A percentile compares a stretch with the other conserved stretches of the same genome.
Conservation (phyloP, 2,888 invertebrate genomes). For the Peribatodes rhomboidaria region DNA sequence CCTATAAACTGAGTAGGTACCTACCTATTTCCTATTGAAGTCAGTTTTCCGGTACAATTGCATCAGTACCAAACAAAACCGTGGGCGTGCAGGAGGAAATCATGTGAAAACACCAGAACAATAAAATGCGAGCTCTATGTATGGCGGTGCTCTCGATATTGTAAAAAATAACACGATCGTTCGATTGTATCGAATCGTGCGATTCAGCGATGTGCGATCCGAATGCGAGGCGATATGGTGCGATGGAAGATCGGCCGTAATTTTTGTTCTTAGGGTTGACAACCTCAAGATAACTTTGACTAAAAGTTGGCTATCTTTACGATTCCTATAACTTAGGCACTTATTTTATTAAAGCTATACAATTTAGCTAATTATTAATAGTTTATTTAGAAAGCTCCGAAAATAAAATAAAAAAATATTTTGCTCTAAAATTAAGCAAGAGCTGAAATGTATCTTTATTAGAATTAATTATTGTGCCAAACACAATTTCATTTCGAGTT, state of each 20-base stretch:
- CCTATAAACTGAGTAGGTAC: too few relatives aligned
- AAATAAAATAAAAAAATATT: too few relatives aligned
- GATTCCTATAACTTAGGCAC: too few relatives aligned
- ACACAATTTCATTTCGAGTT: too few relatives aligned
- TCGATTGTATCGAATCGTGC: slow-evolving; percentile 66
- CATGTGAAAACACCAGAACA: slow-evolving; percentile 70
- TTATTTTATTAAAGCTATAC: too few relatives aligned
- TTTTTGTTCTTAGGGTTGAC: slow-evolving; percentile 29
- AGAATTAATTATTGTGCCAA: too few relatives aligned
- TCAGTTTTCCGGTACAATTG: slow-evolving; percentile 58
- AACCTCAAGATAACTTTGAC: background rate
- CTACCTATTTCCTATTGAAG: slow-evolving; percentile 51
- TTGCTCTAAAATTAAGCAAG: too few relatives aligned
- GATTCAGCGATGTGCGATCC: slow-evolving; percentile 47
- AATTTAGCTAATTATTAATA: too few relatives aligned
- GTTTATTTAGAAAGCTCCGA: too few relatives aligned
- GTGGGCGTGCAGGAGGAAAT: slow-evolving; percentile 67
- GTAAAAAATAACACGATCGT: slow-evolving; percentile 58
- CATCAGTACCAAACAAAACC: slow-evolving; percentile 60
- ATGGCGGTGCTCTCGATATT: slow-evolving; percentile 50
- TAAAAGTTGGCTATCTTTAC: background rate
- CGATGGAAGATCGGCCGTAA: slow-evolving; percentile 20
- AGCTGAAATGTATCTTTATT: too few relatives aligned
- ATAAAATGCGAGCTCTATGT: slow-evolving; percentile 62
- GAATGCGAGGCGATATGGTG: background rate